Evolutionary conservation across 2,797 vertebrate genomes (phyloP).

Genomic region (Propithecus deckenii): DNA sequence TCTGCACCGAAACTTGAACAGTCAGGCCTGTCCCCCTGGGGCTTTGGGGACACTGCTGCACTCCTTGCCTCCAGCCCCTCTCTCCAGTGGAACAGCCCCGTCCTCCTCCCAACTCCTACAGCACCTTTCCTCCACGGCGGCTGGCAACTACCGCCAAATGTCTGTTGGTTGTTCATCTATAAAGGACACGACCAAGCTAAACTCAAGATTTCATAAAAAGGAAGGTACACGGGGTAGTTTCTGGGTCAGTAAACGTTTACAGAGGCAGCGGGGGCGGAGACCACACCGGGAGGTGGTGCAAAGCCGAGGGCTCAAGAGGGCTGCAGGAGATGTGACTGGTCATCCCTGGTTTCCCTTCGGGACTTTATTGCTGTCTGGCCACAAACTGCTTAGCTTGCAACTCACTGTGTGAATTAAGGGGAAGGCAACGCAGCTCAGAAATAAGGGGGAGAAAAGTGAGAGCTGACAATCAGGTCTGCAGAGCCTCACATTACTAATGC

Average conservation of each 20-base stretch:
- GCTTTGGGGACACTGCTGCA: background rate
- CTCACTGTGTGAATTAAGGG: background rate
- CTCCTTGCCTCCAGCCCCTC: background rate
- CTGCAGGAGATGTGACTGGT: background rate
- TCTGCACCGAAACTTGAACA: background rate
- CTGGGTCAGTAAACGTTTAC: background rate
- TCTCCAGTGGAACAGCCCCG: background rate
- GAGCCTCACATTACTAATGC: background rate
- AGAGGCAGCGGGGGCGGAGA: background rate
- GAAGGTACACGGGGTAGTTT: background rate
- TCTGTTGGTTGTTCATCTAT: background rate
- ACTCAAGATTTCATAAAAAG: background rate
- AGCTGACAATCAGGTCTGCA: background rate
- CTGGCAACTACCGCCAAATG: background rate
- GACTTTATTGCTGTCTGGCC: background rate
- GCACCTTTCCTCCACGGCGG: accelerated
- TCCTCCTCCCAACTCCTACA: background rate
- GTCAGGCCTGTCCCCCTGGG: background rate
- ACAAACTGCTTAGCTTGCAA: background rate
- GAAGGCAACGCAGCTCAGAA: background rate
- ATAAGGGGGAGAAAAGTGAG: background rate
- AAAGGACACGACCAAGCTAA: background rate
- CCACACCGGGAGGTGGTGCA: too few relatives aligned
- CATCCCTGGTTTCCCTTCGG: background rate
- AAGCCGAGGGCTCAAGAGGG: background rate